Conservation (phyloP, 2,888 invertebrate species). For the Hemithea aestivaria region DNA sequence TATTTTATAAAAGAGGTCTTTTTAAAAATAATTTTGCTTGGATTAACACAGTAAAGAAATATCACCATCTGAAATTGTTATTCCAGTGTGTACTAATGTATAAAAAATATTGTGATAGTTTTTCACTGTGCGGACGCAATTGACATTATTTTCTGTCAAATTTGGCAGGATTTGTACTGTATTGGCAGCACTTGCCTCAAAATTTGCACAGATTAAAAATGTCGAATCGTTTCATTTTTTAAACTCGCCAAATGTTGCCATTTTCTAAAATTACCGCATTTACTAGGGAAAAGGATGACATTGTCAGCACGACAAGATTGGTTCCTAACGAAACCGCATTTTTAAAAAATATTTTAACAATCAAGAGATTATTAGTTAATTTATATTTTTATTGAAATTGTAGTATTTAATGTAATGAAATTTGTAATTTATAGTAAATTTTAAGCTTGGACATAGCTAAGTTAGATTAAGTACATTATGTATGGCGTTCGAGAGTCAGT, state of each 20-base stretch:
- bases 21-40: too few relatives aligned
- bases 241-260: constrained; percentile 12
- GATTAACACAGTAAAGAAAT: too few relatives aligned
- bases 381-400: constrained; percentile 47
- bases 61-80: too few relatives aligned
- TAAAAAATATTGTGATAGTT: too few relatives aligned
- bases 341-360: constrained; percentile 21
- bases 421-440: constrained; percentile 73
- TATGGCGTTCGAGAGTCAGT: constrained; percentile 65
- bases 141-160: too few relatives aligned
- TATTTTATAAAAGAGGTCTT: too few relatives aligned
- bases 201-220: too few relatives aligned
- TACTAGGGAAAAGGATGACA: constrained; percentile 6
- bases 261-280: constrained; percentile 4
- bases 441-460: constrained; percentile 74
- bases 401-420: constrained; percentile 67
- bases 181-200: too few relatives aligned
- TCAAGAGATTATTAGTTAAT: constrained; percentile 62
- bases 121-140: neutral
- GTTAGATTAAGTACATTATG: constrained; percentile 56
- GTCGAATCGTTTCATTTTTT: too few relatives aligned
- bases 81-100: too few relatives aligned
- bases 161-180: too few relatives aligned
- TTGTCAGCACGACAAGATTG: constrained; percentile 20
- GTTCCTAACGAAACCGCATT: constrained; percentile 24